These are phyloP conservation scores for Polypedilum pembai DNA, from an alignment of 1,140 invertebrate genomes.

Conservation along the genomic window DNA sequence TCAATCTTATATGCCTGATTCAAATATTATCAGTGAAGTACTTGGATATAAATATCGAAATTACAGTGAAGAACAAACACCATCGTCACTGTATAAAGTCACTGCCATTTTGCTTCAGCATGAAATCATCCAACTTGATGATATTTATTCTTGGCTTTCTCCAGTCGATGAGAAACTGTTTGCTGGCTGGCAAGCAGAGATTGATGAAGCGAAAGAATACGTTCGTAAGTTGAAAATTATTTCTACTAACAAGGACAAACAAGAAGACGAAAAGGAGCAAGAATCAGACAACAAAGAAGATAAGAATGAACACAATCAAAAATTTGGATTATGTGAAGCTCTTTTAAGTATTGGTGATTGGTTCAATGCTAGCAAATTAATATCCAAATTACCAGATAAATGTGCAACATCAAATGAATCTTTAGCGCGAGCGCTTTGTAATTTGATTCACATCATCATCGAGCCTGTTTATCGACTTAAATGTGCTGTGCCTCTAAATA, in stretches of 20 bases:
- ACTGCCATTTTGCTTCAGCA: conserved; percentile 86
- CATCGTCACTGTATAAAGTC: conserved; percentile 76
- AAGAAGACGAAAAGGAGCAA: conserved; percentile 58
- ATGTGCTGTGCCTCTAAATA: conserved; percentile 36
- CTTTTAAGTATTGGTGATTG: conserved; percentile 83
- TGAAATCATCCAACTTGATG: conserved; percentile 73
- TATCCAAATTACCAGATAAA: conserved; percentile 73
- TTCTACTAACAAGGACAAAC: conserved; percentile 73
- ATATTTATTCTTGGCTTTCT: conserved; percentile 84
- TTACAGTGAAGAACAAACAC: conserved; percentile 64
- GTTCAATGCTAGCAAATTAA: conserved; percentile 71
- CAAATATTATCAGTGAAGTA: conserved; percentile 81
- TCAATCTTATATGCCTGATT: conserved; percentile 76
- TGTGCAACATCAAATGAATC: conserved; percentile 69
- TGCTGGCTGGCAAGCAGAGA: conserved; percentile 71
- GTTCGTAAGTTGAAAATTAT: conserved; percentile 79
- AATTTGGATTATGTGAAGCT: conserved; percentile 85
- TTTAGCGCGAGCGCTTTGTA: conserved; percentile 70
- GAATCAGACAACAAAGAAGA: conserved; percentile 42
- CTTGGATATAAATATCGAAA: conserved; percentile 87
- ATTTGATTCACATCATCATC: conserved; percentile 75
- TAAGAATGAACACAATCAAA: conserved; percentile 74
- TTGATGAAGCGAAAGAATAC: conserved; percentile 80
- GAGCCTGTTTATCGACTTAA: conserved; percentile 83
- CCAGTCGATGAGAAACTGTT: conserved; percentile 78